These are phyloP conservation scores for Indicator maculatus DNA, from an alignment of 2,113 vertebrate genomes.

Conservation along the genomic window DNA sequence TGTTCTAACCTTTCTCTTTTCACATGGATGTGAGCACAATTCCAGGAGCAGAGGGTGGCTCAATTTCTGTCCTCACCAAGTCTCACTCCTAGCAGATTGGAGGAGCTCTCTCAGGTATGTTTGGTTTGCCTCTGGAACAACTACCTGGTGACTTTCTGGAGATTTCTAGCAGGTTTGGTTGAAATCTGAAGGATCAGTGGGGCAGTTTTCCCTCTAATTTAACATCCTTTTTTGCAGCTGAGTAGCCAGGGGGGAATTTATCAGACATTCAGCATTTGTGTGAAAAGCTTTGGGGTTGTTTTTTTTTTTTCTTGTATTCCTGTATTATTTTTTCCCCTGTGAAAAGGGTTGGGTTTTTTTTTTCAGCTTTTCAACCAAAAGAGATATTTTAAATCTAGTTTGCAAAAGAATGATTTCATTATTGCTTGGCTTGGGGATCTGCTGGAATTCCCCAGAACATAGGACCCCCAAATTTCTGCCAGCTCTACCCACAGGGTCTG, in stretches of 20 bases:
- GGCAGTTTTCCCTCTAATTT: neutral
- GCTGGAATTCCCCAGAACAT: neutral
- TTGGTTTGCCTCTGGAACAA: neutral
- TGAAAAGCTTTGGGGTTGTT: neutral
- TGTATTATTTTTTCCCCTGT: neutral
- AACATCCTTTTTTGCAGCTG: neutral
- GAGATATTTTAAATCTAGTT: neutral
- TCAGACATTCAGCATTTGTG: neutral
- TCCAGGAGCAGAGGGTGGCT: constrained; percentile 16
- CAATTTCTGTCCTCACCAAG: neutral
- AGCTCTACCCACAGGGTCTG: neutral
- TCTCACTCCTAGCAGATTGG: neutral
- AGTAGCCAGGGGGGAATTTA: neutral
- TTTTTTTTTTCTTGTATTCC: no score
- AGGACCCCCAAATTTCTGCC: neutral
- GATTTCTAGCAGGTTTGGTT: neutral
- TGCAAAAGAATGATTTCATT: neutral
- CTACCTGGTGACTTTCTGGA: neutral
- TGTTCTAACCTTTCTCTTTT: constrained; percentile 40
- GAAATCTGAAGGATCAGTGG: neutral
- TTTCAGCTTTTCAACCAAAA: neutral
- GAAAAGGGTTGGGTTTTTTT: no score
- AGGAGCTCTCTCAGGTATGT: neutral
- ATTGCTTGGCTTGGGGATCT: neutral
- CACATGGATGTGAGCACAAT: neutral